Percentiles rank a stretch among this genome's conserved stretches.
phyloP scores from a whole-genome alignment of 2,113 vertebrate genomes.

The Nasalis larvatus region DNA sequence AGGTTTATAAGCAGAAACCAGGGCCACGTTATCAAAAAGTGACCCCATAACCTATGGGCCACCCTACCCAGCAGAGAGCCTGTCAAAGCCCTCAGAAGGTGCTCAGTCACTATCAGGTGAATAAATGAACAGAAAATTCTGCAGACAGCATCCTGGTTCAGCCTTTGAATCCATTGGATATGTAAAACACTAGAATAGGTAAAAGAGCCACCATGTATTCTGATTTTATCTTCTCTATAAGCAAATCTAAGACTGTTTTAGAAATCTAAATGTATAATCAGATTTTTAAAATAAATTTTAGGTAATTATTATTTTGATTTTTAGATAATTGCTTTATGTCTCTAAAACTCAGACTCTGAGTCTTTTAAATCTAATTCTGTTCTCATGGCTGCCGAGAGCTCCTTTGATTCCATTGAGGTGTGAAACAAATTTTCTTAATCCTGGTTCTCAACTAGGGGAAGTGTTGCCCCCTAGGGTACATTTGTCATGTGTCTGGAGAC shows the following conservation, averaged over 20 bases:
- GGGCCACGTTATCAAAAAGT: background rate
- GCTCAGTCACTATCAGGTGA: background rate
- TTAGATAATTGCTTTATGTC: background rate
- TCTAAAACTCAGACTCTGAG: background rate
- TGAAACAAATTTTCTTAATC: background rate
- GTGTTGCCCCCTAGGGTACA: background rate
- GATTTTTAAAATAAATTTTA: background rate
- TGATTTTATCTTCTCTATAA: background rate
- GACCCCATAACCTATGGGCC: background rate
- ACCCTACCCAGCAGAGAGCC: too few relatives aligned
- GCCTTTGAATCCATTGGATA: background rate
- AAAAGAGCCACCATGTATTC: background rate
- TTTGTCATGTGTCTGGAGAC: background rate
- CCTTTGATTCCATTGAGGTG: background rate
- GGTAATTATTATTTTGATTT: background rate
- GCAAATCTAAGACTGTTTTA: background rate
- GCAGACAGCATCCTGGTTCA: background rate
- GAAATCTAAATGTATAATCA: background rate
- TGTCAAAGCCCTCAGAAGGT: background rate
- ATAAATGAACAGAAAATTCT: background rate
- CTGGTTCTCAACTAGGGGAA: background rate
- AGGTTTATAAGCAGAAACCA: background rate
- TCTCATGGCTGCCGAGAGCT: background rate
- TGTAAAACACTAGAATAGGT: too few relatives aligned
- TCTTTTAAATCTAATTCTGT: background rate